phyloP scores from a whole-genome alignment of 2,888 invertebrate genomes.

The Kuschelorhynchus macadamiae region DNA sequence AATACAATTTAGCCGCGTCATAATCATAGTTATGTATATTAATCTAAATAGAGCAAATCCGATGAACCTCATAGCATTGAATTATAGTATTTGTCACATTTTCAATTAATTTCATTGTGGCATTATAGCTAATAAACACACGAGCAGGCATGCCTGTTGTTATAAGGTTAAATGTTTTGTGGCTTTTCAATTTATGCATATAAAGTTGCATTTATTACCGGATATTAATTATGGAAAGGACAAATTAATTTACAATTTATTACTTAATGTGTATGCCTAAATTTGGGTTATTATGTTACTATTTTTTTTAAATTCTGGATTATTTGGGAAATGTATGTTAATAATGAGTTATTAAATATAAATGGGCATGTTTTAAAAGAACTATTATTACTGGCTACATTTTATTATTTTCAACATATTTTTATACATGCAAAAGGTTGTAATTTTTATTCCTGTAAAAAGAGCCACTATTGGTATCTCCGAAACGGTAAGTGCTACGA shows the following conservation, averaged over 20 bases:
- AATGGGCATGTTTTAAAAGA: too few species aligned
- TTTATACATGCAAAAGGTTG: too few species aligned
- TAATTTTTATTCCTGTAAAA: too few species aligned
- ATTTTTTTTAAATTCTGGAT: too few species aligned
- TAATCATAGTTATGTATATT: conserved; percentile 10
- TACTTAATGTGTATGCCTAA: too few species aligned
- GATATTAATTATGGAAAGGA: conserved; percentile 1
- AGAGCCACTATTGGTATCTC: too few species aligned
- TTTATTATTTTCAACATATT: too few species aligned
- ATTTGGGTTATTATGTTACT: too few species aligned
- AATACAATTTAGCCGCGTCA: neutral
- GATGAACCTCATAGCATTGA: conserved; percentile 21
- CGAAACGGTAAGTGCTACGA: too few species aligned
- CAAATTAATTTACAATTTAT: neutral
- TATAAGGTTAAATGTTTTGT: neutral
- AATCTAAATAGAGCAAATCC: conserved; percentile 15
- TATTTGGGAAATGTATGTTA: too few species aligned
- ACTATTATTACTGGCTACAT: too few species aligned
- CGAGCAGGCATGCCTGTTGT: conserved; percentile 22
- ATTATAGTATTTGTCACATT: conserved; percentile 30
- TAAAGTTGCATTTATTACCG: neutral
- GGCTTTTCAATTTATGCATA: neutral
- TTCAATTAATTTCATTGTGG: conserved; percentile 18
- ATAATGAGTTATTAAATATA: too few species aligned
- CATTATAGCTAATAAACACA: conserved; percentile 23